phyloP scores from a whole-genome alignment of 2,113 vertebrate species.

The Hypocryptadius cinnamomeus region DNA sequence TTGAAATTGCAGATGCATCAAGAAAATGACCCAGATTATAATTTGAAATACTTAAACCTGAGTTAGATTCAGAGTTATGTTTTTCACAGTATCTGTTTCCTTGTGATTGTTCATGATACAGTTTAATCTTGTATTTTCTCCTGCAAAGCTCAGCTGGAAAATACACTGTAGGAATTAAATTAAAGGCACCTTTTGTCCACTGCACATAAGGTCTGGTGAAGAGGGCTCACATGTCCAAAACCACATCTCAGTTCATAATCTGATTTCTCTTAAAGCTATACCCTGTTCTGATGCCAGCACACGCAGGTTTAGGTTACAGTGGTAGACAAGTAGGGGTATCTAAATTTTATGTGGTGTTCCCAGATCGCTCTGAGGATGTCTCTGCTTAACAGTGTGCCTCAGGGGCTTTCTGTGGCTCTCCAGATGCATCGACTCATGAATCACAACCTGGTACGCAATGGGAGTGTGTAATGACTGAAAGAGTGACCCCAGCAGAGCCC shows the following conservation, averaged over 20 bases:
- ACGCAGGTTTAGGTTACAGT: background rate
- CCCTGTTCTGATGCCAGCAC: background rate
- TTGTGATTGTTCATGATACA: background rate
- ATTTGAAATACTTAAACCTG: background rate
- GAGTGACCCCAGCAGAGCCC: background rate
- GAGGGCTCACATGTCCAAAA: background rate
- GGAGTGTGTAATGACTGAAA: background rate
- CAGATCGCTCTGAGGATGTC: background rate
- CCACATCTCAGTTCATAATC: background rate
- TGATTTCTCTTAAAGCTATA: background rate
- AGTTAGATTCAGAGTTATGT: background rate
- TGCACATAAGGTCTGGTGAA: background rate
- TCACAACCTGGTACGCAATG: background rate
- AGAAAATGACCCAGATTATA: background rate
- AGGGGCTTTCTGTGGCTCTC: background rate
- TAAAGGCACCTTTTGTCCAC: background rate
- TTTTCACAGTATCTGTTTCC: background rate
- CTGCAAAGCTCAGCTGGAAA: background rate
- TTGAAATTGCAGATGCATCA: background rate
- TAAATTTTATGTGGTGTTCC: background rate
- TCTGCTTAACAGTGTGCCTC: background rate
- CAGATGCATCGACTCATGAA: background rate
- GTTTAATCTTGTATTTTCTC: background rate
- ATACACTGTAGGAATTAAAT: background rate
- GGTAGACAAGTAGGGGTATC: background rate